Evolutionary conservation across 1,140 invertebrate genomes (phyloP), one percentile per base, ranked within the genome.

Genomic region (Battus philenor): DNA sequence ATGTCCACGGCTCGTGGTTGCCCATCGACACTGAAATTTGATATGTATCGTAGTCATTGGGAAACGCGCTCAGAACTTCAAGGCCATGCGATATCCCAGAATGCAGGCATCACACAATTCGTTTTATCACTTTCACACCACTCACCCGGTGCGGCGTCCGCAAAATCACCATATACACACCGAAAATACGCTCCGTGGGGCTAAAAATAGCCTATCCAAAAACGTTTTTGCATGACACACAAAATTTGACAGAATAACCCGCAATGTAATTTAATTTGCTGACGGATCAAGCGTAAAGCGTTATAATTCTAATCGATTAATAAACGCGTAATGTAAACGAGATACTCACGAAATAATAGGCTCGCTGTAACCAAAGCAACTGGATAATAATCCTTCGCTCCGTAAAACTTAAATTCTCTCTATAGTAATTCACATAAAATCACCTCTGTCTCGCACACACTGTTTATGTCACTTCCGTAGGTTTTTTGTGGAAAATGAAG

Each of bases 161-260:
- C 72, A 59, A 76, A 77, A 71, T 76, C 71, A 71, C 72, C 60
- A 76, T 79, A 81, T 77, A 72, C 67, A 75, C 53, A 58, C 76
- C 65, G 45, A 78, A 81, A 83, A 76, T 77, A 80, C 61, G 63
- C 47, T 60, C 56, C 54, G 52, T 44, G 68, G n/a, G 44, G 61
- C 61, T 83, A 84, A 79, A 78, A 81, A 75, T 84, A 84, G 76
- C 51, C 59, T 61, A 41, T 64, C 46, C 55, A 51, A 55, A 62
- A 57, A 65, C 53, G 58, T 62, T 62, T 61, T 65, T 31, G 70
- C 60, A 72, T 74, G 68, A 75, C 71, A 70, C 65, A 71, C 62
- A 50, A 50, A 54, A 41, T 43, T 59, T 57, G 57, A 57, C 49
- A 43, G 43, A 48, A 43, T 59, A 47, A 47, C 54, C 54, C 58